phyloP scores from a whole-genome alignment of 2,888 invertebrate genomes.

The Drosophila mayaguana region DNA sequence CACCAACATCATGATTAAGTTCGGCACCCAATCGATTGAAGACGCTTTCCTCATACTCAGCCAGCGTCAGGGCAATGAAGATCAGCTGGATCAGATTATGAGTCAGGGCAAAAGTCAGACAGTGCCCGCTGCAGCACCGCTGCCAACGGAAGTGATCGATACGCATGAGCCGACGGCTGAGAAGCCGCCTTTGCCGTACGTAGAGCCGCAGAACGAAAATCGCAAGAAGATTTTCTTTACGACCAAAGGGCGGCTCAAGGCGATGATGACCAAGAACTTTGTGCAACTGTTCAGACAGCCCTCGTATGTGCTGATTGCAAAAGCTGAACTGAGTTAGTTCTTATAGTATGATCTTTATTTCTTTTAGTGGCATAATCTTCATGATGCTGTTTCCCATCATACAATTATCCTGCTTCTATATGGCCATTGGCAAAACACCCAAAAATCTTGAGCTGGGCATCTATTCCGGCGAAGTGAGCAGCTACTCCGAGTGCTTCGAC shows the following conservation, averaged over 20 bases:
- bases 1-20: constrained; percentile 88
- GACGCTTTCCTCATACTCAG: constrained; percentile 94
- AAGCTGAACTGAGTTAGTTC: neutral
- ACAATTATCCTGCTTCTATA: constrained; percentile 92
- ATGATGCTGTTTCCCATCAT: constrained; percentile 93
- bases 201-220: constrained; percentile 70
- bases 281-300: constrained; percentile 90
- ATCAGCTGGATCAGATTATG: constrained; percentile 74
- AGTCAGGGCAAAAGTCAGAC: constrained; percentile 56
- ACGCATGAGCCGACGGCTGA: constrained; percentile 60
- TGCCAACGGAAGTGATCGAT: constrained; percentile 80
- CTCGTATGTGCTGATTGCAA: constrained; percentile 86
- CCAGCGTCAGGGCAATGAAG: constrained; percentile 86
- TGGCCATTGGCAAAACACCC: constrained; percentile 92
- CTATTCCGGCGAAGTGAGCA: constrained; percentile 90
- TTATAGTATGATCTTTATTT: constrained; percentile 1
- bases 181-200: constrained; percentile 64
- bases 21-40: constrained; percentile 91
- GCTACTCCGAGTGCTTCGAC: constrained; percentile 85
- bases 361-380: constrained; percentile 91
- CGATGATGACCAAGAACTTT: constrained; percentile 90
- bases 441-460: constrained; percentile 90
- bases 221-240: constrained; percentile 81
- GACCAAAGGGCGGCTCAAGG: constrained; percentile 86
- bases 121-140: constrained; percentile 59